These are phyloP conservation scores for Phyllostomus hastatus DNA, from an alignment of 2,113 vertebrate genomes.

Conservation along the genomic window DNA sequence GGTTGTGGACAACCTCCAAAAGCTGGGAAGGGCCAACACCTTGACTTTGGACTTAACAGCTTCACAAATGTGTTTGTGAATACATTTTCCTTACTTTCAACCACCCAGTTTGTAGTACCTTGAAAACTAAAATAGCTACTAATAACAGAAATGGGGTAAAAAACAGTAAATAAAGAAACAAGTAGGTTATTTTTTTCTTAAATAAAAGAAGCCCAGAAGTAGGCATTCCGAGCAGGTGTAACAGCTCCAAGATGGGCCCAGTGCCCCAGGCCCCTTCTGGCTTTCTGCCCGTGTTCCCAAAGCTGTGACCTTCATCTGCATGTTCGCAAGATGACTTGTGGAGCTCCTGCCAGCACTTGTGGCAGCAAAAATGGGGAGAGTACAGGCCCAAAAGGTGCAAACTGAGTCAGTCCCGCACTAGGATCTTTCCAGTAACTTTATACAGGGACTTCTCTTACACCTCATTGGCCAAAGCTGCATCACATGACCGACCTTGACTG, in stretches of 20 bases:
- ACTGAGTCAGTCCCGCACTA: not conserved
- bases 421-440: too few relatives aligned
- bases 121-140: not conserved
- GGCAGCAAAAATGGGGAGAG: too few relatives aligned
- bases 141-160: not conserved
- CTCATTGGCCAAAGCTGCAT: not conserved
- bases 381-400: not conserved
- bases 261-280: not conserved
- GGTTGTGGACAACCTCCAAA: too few relatives aligned
- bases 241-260: too few relatives aligned
- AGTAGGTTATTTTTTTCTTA: too few relatives aligned
- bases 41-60: not conserved
- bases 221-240: not conserved
- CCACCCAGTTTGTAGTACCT: not conserved
- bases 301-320: too few relatives aligned
- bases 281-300: not conserved
- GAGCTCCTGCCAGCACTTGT: not conserved
- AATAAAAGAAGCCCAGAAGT: not conserved
- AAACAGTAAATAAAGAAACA: not conserved
- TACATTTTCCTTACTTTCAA: not conserved
- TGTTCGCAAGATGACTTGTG: not conserved
- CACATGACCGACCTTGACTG: not conserved
- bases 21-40: not conserved
- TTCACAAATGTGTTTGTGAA: not conserved
- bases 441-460: not conserved